A percentile compares a stretch with the other conserved stretches of the same genome.
These are phyloP conservation scores for Drosophila niveifrons DNA, from an alignment of 2,888 invertebrate genomes.

Conservation along the genomic window DNA sequence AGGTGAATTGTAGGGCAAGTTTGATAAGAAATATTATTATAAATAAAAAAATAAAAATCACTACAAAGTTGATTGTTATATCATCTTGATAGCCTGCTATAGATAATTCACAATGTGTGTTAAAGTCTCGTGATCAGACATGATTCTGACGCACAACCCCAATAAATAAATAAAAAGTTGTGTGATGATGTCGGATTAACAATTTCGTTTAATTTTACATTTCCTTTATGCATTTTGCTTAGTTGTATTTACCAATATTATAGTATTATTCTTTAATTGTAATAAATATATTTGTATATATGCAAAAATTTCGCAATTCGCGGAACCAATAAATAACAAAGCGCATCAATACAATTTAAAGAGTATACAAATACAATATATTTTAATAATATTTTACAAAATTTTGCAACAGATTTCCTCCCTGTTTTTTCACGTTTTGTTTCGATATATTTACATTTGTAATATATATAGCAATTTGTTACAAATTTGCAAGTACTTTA, in stretches of 20 bases:
- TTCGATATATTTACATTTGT: constrained; percentile 44
- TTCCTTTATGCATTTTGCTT: constrained; percentile 39
- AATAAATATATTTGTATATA: constrained; percentile 9
- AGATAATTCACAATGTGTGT: constrained; percentile 12
- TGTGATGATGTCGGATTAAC: constrained; percentile 65
- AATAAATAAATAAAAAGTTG: constrained; percentile 36
- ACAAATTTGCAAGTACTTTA: not conserved
- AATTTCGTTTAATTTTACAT: constrained; percentile 63
- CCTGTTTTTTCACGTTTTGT: constrained; percentile 7
- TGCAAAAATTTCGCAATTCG: constrained; percentile 13
- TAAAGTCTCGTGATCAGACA: constrained; percentile 39
- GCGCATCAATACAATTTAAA: constrained; percentile 41
- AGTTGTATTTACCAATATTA: constrained; percentile 31
- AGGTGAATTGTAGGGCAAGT: constrained; percentile 44
- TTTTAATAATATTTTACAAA: constrained; percentile 31
- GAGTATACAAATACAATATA: constrained; percentile 12
- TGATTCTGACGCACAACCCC: not conserved
- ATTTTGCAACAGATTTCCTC: constrained; percentile 38
- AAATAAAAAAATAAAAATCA: constrained; percentile 5
- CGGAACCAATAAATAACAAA: constrained; percentile 35
- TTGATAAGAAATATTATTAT: constrained; percentile 22
- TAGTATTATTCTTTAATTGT: constrained; percentile 14
- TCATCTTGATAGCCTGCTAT: constrained; percentile 15
- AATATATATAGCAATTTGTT: constrained; percentile 8
- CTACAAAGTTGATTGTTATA: not conserved